A percentile compares a stretch with the other conserved stretches of the same genome.
phyloP scores from a whole-genome alignment of 2,113 vertebrate species.

The Chiloscyllium plagiosum region DNA sequence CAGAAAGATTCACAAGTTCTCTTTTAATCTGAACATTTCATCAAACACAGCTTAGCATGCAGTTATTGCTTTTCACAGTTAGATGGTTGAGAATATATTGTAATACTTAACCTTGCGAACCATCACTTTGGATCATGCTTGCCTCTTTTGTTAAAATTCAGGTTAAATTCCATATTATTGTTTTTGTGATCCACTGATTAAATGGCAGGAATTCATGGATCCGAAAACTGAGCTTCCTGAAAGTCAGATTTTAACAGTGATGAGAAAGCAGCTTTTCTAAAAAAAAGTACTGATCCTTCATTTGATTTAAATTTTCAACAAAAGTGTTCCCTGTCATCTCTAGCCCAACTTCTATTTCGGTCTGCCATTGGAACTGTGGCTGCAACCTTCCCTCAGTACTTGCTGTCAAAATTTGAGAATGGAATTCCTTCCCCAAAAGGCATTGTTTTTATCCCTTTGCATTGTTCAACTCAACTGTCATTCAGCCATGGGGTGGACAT shows the following conservation, averaged over 20 bases:
- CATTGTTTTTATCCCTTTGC: not conserved
- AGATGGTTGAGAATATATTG: not conserved
- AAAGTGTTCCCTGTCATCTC: not conserved
- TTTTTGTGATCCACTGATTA: not conserved
- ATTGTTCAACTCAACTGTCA: not conserved
- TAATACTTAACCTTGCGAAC: not conserved
- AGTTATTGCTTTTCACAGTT: not conserved
- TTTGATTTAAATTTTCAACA: not conserved
- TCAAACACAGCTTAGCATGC: not conserved
- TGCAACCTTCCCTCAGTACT: not conserved
- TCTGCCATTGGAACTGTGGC: no score
- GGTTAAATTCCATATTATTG: not conserved
- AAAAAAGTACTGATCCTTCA: not conserved
- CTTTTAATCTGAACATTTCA: not conserved
- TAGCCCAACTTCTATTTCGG: not conserved
- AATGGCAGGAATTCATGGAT: not conserved
- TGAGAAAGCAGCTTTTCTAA: not conserved
- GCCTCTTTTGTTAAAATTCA: not conserved
- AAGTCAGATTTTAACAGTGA: not conserved
- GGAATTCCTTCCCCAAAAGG: not conserved
- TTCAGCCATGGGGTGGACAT: not conserved
- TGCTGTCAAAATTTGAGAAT: not conserved
- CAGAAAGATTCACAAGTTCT: not conserved
- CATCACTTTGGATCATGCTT: not conserved
- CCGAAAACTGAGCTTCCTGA: not conserved